Evolutionary conservation across 2,113 vertebrate genomes (phyloP).

Genomic region (Odontophorus gujanensis): DNA sequence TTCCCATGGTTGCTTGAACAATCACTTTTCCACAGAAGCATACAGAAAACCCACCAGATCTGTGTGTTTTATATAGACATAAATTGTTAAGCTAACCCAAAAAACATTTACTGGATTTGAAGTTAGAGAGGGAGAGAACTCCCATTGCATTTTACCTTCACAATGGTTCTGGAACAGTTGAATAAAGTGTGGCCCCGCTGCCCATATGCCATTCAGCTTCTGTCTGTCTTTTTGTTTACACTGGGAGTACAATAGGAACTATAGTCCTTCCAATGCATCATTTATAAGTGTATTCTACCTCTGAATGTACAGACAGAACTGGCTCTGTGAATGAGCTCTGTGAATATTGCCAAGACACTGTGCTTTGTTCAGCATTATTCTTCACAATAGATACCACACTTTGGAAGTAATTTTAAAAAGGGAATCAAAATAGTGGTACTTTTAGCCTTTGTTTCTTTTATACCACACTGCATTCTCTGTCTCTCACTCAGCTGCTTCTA

Average conservation of each 20-base stretch:
- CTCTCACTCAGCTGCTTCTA: constrained; percentile 93
- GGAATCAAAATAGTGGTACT: constrained; percentile 99
- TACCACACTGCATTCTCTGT: constrained; percentile 87
- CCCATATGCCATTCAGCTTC: constrained; percentile 90
- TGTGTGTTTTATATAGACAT: neutral
- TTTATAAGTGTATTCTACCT: constrained; percentile 93
- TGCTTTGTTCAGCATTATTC: constrained; percentile 94
- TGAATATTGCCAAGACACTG: constrained; percentile 95
- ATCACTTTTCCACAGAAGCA: neutral
- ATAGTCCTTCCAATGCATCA: constrained; percentile 90
- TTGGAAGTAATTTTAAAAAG: constrained; percentile 99
- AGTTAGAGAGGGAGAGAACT: constrained; percentile 54
- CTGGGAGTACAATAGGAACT: constrained; percentile 90
- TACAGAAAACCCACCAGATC: constrained; percentile 11
- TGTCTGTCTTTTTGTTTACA: constrained; percentile 95
- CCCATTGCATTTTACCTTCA: constrained; percentile 72
- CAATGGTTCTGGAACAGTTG: constrained; percentile 79
- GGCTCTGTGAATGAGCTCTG: constrained; percentile 91
- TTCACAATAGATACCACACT: constrained; percentile 97
- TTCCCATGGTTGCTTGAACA: neutral
- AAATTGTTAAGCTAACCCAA: constrained; percentile 17
- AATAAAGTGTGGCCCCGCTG: constrained; percentile 84
- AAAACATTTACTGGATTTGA: constrained; percentile 45
- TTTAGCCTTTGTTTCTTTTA: constrained; percentile 95
- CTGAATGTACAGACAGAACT: constrained; percentile 88